Percentiles rank a stretch among this genome's conserved stretches.
These are phyloP conservation scores for Thysanoteuthis rhombus DNA, from an alignment of 2,888 invertebrate genomes.

Conservation along the genomic window DNA sequence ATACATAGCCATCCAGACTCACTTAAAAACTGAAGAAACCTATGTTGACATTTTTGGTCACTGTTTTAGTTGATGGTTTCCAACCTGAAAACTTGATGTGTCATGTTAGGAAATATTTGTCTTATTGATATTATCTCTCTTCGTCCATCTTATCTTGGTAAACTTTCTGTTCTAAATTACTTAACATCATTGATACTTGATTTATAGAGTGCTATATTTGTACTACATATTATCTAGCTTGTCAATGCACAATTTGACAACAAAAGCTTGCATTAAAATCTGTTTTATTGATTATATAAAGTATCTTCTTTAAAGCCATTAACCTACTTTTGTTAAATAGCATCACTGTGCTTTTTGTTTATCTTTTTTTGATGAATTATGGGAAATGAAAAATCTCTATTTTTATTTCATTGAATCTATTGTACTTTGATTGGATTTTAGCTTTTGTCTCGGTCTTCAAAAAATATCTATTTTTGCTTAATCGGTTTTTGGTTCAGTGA, in stretches of 20 bases:
- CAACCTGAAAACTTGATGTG: too few species aligned
- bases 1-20: too few species aligned
- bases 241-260: background rate
- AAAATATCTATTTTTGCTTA: background rate
- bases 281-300: background rate
- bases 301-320: background rate
- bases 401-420: background rate
- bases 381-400: background rate
- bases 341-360: background rate
- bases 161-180: too few species aligned
- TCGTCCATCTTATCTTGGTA: too few species aligned
- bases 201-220: background rate
- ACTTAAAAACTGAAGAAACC: too few species aligned
- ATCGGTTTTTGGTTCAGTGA: background rate
- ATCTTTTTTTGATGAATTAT: background rate
- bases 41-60: too few species aligned
- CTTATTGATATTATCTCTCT: too few species aligned
- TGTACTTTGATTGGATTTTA: background rate
- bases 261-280: background rate
- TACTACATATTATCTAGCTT: background rate
- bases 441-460: background rate
- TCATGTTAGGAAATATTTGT: too few species aligned
- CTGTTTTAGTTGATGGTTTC: too few species aligned
- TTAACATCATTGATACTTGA: too few species aligned
- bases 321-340: background rate